phyloP scores from a whole-genome alignment of 2,113 vertebrate species.

The Halichoerus grypus region DNA sequence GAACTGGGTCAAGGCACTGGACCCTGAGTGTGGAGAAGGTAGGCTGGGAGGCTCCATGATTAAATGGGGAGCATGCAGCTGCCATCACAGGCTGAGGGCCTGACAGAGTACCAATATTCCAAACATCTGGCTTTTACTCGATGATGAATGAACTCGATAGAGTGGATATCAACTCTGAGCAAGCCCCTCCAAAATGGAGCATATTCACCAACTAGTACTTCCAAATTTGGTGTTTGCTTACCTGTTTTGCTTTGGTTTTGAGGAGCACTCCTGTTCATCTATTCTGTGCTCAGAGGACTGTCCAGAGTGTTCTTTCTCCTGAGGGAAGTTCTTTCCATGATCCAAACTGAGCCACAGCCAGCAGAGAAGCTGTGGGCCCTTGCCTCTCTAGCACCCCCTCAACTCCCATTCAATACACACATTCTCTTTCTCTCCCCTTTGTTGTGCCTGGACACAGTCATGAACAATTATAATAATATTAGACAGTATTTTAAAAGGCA shows the following conservation, averaged over 20 bases:
- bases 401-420: not conserved
- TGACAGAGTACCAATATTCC: not conserved
- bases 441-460: too few species aligned
- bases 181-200: not conserved
- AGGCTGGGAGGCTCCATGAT: fast-evolving
- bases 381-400: not conserved
- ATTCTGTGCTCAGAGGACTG: not conserved
- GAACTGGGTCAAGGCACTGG: not conserved
- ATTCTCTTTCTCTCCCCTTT: not conserved
- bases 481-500: not conserved
- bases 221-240: not conserved
- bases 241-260: not conserved
- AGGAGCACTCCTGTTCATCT: not conserved
- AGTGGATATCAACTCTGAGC: not conserved
- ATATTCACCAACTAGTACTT: not conserved
- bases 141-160: not conserved
- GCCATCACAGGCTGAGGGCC: not conserved
- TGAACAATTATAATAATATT: not conserved
- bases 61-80: not conserved
- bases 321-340: not conserved
- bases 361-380: too few species aligned
- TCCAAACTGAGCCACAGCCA: not conserved
- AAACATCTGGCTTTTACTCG: not conserved
- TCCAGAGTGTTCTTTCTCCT: fast-evolving
- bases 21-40: not conserved